Base-by-base conservation (phyloP, 2,113 vertebrate species). In the Corythaixoides concolor region DNA sequence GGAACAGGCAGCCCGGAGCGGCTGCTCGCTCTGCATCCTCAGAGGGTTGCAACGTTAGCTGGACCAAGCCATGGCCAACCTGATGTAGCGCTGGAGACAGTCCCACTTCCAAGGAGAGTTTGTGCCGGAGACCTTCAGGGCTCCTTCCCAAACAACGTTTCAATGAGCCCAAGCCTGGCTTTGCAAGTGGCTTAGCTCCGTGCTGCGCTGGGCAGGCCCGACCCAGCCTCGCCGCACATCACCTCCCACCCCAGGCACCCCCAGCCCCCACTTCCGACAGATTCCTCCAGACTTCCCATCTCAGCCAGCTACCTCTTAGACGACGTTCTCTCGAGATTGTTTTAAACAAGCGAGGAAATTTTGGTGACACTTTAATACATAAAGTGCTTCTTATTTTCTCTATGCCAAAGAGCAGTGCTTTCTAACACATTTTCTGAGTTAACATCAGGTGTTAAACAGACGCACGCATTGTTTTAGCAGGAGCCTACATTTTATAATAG, bases 371-470 rank as follows among this genome's bases (percentile, higher is more conserved):
- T 90, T 96, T 96, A 97, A 97, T 96, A 97, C 80, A 69, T 89
- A 94, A 95, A 97, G 72, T 96, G 94, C 95, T 88, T 45, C 88
- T 82, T 91, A 96, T 97, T 97, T 97, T 72, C 95, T 88, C 67
- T 28, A 3, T 83, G 93, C 88, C 72, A 76, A 35, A 76, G 89
- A 92, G 76, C 52, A 26, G 64, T 59, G 92, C 94, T 96, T 89
- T 92, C 97, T 88, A 96, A 92, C 88, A 80, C 14, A 1, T 88
- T 93, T 74, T 74, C 91, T 8, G n/a, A 95, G 95, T 97, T 96
- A 96, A 97, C 93, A 88, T 84, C 90, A 85, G 95, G 95, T 95
- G 95, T 96, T 97, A 97, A 97, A 94, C 93, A 97, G 94, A 95
- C 59, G 0, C 63, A 89, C 9, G 0, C 52, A 33, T 95, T 95